Conservation (phyloP, 2,797 vertebrate genomes). For the Mus minutoides region DNA sequence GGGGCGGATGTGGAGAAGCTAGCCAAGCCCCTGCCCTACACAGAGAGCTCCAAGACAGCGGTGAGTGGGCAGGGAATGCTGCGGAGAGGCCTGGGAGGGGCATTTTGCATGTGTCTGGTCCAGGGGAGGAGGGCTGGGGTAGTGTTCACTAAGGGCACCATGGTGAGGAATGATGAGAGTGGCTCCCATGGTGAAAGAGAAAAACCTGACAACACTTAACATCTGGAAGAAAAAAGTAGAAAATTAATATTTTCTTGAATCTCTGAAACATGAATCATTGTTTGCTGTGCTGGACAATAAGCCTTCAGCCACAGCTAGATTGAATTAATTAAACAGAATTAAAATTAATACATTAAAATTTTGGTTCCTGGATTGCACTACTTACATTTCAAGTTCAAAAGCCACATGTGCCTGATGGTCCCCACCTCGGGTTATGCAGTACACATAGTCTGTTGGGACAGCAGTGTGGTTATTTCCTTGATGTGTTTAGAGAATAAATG, state of each 20-base stretch:
- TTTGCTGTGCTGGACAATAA: neutral
- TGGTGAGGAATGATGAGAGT: neutral
- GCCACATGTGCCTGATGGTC: neutral
- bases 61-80: slow-evolving; percentile 87
- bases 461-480: neutral
- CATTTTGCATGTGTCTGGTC: neutral
- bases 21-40: slow-evolving; percentile 95
- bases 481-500: slow-evolving; percentile 30
- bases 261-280: neutral
- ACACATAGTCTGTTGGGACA: neutral
- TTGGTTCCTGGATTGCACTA: neutral
- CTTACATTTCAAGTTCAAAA: slow-evolving; percentile 33
- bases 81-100: accelerated
- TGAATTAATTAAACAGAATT: neutral
- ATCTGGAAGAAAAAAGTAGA: slow-evolving; percentile 54
- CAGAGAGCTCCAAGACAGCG: slow-evolving; percentile 96
- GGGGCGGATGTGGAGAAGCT: slow-evolving; percentile 96
- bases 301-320: neutral
- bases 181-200: neutral
- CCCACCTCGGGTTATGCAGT: neutral
- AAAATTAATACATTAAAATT: neutral
- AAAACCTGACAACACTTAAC: slow-evolving; percentile 34
- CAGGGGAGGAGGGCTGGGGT: neutral
- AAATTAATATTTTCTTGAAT: neutral
- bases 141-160: neutral